Percentiles rank a stretch among this genome's conserved stretches.
These are phyloP conservation scores for Haemorhous mexicanus DNA, from an alignment of 2,113 vertebrate genomes.

Conservation along the genomic window DNA sequence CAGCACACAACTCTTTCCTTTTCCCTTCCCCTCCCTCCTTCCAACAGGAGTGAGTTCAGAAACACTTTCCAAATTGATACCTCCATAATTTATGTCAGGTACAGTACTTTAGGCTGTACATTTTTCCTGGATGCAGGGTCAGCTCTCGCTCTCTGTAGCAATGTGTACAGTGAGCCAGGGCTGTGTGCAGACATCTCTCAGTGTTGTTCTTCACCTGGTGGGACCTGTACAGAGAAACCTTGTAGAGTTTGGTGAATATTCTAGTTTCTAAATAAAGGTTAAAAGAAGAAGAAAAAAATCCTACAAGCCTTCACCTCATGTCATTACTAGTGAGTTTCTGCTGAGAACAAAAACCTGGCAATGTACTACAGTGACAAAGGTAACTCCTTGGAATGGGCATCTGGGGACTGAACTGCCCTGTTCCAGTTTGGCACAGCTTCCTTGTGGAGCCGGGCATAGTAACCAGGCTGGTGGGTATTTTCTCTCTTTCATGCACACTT, in stretches of 20 bases:
- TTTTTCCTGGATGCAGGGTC: neutral
- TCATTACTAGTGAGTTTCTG: neutral
- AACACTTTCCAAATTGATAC: neutral
- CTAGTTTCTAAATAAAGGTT: constrained; percentile 62
- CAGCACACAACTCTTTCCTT: neutral
- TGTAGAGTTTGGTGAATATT: constrained; percentile 6
- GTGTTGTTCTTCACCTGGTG: neutral
- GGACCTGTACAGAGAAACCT: constrained; percentile 6
- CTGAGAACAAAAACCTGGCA: neutral
- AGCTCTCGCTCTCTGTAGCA: neutral
- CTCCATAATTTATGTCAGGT: neutral
- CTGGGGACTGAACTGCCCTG: neutral
- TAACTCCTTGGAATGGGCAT: neutral
- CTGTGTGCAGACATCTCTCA: neutral
- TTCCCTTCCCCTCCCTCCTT: neutral
- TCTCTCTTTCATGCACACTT: neutral
- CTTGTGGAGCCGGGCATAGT: accelerated
- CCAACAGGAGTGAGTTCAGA: neutral
- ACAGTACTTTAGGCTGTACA: neutral
- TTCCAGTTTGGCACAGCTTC: neutral
- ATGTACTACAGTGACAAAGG: neutral
- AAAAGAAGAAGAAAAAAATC: neutral
- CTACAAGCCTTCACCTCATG: accelerated
- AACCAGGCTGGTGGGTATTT: neutral
- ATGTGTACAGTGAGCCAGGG: accelerated